Evolutionary conservation across 2,113 vertebrate species (phyloP), one percentile per base, ranked within the genome.

Genomic region (Ophthalmolycus amberensis): DNA sequence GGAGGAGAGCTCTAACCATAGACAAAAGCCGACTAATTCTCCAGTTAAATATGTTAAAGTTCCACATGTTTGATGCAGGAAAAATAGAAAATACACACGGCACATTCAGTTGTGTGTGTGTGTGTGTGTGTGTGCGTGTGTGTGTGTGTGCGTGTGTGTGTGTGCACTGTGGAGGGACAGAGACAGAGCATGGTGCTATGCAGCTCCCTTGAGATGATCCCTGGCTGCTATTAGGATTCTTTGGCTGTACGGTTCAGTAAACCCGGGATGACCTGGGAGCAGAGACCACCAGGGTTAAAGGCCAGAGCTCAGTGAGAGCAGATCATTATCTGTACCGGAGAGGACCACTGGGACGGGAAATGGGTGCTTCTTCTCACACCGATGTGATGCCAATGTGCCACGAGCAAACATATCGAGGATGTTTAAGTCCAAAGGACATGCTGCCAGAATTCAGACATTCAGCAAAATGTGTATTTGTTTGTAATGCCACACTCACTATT

Each of bases 261-360:
- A 75, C 65, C 83, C 62, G 63, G 22, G 34, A 20, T 89, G 86
- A 89, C 75, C 86, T 71, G 32, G 40, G 75, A 88, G 71, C 68
- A 59, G 37, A 89, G 81, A 77, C 64, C 82, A 75, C 66, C n/a
- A 25, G 77, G 77, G 86, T 85, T 29, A 91, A 87, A 88, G 83
- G 80, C 66, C 77, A 86, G 38, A 82, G 76, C 48, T 85, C 64
- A 83, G 68, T 22, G 64, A 69, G 72, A 65, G 62, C 74, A 59
- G 85, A 91, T 91, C 69, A 70, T 86, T 91, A 90, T 93, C 85
- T 90, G 22, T 71, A 71, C 59, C 44, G 85, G 84, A 79, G 66
- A 67, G 69, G 68, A 81, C 14, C 72, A 60, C 27, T 80, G 71
- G 75, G 79, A 71, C 27, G 34, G 7, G 48, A 25, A 46, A 34